Conservation (phyloP, 2,113 vertebrate genomes). For the Hippocampus zosterae region DNA sequence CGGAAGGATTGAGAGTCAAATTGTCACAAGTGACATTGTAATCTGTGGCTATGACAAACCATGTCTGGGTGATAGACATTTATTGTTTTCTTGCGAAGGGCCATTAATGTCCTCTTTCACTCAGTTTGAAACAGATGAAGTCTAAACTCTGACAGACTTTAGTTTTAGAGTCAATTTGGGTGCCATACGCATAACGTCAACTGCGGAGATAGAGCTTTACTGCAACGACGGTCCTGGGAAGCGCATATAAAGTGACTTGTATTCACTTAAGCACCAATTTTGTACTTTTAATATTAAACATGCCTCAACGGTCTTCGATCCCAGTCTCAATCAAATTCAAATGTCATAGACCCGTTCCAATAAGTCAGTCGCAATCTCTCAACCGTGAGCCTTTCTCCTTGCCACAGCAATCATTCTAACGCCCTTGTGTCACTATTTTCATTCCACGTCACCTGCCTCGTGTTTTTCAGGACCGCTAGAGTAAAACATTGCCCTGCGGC, state of each 20-base stretch:
- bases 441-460: slow-evolving; percentile 33
- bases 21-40: neutral
- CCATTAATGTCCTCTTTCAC: neutral
- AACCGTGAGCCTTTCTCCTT: slow-evolving; percentile 42
- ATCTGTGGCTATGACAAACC: neutral
- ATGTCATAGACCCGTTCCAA: neutral
- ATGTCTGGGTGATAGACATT: neutral
- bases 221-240: too few species aligned
- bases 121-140: neutral
- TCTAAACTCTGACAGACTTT: neutral
- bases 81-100: neutral
- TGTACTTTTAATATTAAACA: neutral
- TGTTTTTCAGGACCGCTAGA: slow-evolving; percentile 34
- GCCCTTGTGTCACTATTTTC: slow-evolving; percentile 55
- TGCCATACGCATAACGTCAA: neutral
- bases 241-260: neutral
- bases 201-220: neutral
- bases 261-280: neutral
- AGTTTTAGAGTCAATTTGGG: neutral
- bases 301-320: too few species aligned
- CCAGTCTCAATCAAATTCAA: neutral
- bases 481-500: slow-evolving; percentile 50
- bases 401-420: slow-evolving; percentile 41
- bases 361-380: neutral
- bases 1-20: neutral